Evolutionary conservation across 2,888 invertebrate genomes (phyloP).

Genomic region (Standfussiana lucernea): DNA sequence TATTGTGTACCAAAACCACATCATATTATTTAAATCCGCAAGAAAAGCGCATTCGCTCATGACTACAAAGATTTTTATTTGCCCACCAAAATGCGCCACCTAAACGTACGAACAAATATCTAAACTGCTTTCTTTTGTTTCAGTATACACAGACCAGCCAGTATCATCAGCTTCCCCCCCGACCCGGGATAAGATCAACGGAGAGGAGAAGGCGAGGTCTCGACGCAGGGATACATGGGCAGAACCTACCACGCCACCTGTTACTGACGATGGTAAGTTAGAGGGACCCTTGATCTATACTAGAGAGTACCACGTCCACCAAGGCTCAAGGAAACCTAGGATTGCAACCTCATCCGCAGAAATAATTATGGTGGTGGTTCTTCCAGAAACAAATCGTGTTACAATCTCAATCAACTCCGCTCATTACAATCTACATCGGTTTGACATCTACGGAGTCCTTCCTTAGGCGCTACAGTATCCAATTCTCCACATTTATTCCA

Average conservation of each 20-base stretch:
- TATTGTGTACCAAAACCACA: not conserved
- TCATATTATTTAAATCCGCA: not conserved
- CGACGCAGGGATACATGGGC: constrained; percentile 89
- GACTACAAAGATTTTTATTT: not conserved
- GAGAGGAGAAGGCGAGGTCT: constrained; percentile 93
- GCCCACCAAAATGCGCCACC: not conserved
- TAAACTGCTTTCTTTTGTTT: constrained; percentile 61
- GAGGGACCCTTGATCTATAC: not conserved
- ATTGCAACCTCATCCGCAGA: not conserved
- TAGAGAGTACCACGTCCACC: not conserved
- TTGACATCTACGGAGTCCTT: not conserved
- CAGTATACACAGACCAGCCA: constrained; percentile 92
- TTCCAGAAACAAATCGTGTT: not conserved
- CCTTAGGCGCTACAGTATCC: not conserved
- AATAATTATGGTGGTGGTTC: not conserved
- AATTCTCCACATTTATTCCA: not conserved
- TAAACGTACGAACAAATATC: not conserved
- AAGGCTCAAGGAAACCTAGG: not conserved
- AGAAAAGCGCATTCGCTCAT: not conserved
- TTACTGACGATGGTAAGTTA: constrained; percentile 81
- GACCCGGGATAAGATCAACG: constrained; percentile 94
- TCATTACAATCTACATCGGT: not conserved
- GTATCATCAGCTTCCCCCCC: constrained; percentile 95
- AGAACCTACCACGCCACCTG: constrained; percentile 78
- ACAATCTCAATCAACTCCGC: not conserved